Evolutionary conservation across 2,888 invertebrate genomes (phyloP).

Genomic region (Aspidiotus destructor): DNA sequence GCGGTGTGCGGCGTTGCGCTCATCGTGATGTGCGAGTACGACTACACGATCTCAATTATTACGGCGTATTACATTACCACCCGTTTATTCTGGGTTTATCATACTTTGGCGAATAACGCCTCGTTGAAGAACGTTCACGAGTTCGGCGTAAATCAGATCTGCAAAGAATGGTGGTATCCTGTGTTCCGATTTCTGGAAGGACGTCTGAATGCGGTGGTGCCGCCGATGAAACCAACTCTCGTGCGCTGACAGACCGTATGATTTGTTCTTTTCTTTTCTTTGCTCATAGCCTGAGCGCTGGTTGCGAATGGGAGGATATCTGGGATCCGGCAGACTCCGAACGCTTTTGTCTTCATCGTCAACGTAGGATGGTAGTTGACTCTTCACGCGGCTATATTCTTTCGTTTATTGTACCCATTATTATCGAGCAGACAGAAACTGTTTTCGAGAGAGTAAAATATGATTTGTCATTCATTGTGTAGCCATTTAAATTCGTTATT

Average conservation of each 20-base stretch:
- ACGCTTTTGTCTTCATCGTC: too few species aligned
- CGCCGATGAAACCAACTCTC: not conserved
- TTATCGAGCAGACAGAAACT: too few species aligned
- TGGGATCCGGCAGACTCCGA: not conserved
- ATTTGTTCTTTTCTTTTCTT: conserved; percentile 1
- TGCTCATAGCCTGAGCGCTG: too few species aligned
- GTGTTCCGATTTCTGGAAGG: conserved; percentile 26
- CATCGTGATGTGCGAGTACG: conserved; percentile 6
- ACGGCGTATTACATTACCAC: conserved; percentile 26
- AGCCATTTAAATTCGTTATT: too few species aligned
- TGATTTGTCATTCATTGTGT: too few species aligned
- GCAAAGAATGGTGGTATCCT: conserved; percentile 29
- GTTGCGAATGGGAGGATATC: too few species aligned
- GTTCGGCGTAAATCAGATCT: conserved; percentile 13
- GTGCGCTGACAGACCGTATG: not conserved
- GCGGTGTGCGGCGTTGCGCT: conserved; percentile 10
- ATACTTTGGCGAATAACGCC: conserved; percentile 24
- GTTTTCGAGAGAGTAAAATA: too few species aligned
- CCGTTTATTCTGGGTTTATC: conserved; percentile 22
- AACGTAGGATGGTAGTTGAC: too few species aligned
- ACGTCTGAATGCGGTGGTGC: conserved; percentile 11
- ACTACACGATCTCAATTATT: conserved; percentile 26
- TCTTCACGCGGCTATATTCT: too few species aligned
- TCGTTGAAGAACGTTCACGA: conserved; percentile 15
- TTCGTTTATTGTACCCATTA: too few species aligned